These are phyloP conservation scores for Temnothorax rugatulus DNA, from an alignment of 2,888 invertebrate species.

Conservation along the genomic window DNA sequence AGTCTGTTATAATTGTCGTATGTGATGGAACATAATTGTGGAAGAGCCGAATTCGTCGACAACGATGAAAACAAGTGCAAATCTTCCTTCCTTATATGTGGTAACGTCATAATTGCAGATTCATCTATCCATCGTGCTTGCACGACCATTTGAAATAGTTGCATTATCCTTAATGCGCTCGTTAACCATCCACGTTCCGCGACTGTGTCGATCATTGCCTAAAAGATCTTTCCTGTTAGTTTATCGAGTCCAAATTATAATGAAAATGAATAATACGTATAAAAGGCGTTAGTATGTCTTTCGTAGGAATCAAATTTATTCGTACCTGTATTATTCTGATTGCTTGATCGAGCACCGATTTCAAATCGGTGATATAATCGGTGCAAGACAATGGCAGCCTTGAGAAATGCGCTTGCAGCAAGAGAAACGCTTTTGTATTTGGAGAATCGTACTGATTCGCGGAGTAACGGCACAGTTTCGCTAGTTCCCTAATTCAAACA, in stretches of 20 bases:
- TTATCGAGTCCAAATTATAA: constrained; percentile 11
- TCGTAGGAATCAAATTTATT: constrained; percentile 6
- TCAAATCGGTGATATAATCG: constrained; percentile 98
- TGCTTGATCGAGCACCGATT: constrained; percentile 98
- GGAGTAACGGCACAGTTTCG: constrained; percentile 91
- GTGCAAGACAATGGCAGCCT: constrained; percentile 93
- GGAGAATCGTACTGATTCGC: constrained; percentile 95
- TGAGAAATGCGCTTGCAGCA: constrained; percentile 98
- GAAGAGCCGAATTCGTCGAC: constrained; percentile 84
- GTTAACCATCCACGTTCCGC: constrained; percentile 97
- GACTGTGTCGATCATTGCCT: constrained; percentile 98
- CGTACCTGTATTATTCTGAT: constrained; percentile 96
- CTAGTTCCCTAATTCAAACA: constrained; percentile 90
- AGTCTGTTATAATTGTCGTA: constrained; percentile 89
- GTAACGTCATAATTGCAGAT: constrained; percentile 92
- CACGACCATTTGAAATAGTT: constrained; percentile 95
- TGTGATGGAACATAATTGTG: constrained; percentile 88
- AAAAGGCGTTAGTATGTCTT: not conserved
- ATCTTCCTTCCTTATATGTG: constrained; percentile 90
- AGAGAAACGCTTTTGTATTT: constrained; percentile 96
- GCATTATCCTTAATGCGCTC: constrained; percentile 92
- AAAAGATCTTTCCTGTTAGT: constrained; percentile 64
- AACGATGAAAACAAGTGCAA: constrained; percentile 87
- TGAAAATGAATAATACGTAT: not conserved
- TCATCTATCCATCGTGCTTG: constrained; percentile 96